Percentiles rank a stretch among this genome's conserved stretches.
These are phyloP conservation scores for Drosophila mojavensis DNA, from an alignment of 1,140 invertebrate genomes.

Conservation along the genomic window DNA sequence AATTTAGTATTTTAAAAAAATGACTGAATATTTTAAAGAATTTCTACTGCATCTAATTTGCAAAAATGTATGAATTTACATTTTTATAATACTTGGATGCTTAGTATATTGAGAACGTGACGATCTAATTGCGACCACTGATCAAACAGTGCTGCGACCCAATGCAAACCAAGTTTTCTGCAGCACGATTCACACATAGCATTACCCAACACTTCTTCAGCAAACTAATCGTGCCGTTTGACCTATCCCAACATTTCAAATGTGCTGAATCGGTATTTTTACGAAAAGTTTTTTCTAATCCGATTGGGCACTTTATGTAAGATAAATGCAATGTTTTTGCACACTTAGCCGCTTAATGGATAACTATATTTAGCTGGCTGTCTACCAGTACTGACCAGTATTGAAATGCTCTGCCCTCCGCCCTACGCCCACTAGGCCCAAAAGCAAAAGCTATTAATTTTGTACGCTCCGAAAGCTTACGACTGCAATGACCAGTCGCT, in stretches of 20 bases:
- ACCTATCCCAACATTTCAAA: slow-evolving; percentile 38
- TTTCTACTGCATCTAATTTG: background rate
- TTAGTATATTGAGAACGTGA: background rate
- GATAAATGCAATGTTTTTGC: background rate
- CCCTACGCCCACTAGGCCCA: background rate
- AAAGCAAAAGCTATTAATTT: slow-evolving; percentile 38
- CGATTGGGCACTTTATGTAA: slow-evolving; percentile 26
- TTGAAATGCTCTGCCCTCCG: slow-evolving; percentile 17
- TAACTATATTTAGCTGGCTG: slow-evolving; percentile 37
- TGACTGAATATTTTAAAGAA: background rate
- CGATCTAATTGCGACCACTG: too few relatives aligned
- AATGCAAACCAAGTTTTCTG: background rate
- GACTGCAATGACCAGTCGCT: slow-evolving; percentile 43
- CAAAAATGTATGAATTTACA: background rate
- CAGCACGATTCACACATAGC: background rate
- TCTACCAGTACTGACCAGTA: slow-evolving; percentile 42
- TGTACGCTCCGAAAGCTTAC: slow-evolving; percentile 33
- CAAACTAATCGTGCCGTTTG: slow-evolving; percentile 2
- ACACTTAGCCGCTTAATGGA: slow-evolving; percentile 45
- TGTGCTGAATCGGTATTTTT: slow-evolving; percentile 34
- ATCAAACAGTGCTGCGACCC: too few relatives aligned
- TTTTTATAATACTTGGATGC: background rate
- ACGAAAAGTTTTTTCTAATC: slow-evolving; percentile 16
- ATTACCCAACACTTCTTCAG: slow-evolving; percentile 23
- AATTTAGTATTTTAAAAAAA: too few relatives aligned